Conservation (phyloP, 2,797 vertebrate species). For the Clarias platycephalus region DNA sequence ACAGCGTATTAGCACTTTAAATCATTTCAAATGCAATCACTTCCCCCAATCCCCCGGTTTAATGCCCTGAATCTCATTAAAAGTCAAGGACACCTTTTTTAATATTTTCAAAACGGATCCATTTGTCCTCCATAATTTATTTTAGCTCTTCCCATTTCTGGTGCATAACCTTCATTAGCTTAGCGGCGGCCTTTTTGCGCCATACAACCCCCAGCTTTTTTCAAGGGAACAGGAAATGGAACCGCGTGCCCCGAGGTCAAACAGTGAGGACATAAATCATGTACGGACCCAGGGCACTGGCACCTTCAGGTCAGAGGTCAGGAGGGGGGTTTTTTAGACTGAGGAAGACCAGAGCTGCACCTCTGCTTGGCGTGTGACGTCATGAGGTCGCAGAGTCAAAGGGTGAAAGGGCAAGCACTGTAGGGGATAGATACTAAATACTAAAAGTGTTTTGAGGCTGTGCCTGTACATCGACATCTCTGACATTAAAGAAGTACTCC, state of each 20-base stretch:
- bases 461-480: neutral
- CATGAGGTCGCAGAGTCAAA: conserved; percentile 57
- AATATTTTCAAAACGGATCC: conserved; percentile 10
- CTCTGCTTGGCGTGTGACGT: conserved; percentile 53
- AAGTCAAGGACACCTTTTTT: conserved; percentile 22
- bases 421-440: conserved; percentile 57
- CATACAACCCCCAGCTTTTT: conserved; percentile 33
- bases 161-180: conserved; percentile 1
- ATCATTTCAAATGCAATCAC: conserved; percentile 14
- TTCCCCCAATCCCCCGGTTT: neutral
- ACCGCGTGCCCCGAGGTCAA: conserved; percentile 76
- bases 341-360: conserved; percentile 66
- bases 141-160: conserved; percentile 10
- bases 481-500: conserved; percentile 9
- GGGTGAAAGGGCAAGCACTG: conserved; percentile 64
- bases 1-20: neutral
- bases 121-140: conserved; percentile 24
- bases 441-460: conserved; percentile 27
- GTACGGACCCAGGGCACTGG: conserved; percentile 77
- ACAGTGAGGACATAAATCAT: conserved; percentile 87
- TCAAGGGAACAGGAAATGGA: conserved; percentile 85
- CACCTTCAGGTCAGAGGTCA: conserved; percentile 78
- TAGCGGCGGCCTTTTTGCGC: neutral
- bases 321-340: conserved; percentile 58
- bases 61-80: neutral